Conservation (phyloP, 2,888 invertebrate species). For the Drosophila longiperda region DNA sequence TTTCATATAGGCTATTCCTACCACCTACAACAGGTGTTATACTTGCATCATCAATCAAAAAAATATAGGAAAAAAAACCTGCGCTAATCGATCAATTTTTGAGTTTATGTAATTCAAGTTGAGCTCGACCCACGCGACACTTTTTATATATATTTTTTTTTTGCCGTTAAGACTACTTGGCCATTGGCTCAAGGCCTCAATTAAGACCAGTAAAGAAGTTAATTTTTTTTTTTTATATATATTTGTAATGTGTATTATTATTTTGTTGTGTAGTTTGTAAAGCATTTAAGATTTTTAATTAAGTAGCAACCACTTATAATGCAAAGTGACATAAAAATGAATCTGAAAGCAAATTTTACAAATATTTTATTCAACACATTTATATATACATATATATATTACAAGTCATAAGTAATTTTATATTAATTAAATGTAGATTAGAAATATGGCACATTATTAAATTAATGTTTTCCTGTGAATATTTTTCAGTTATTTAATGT, state of each 20-base stretch:
- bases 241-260: background rate
- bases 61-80: background rate
- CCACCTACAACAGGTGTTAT: background rate
- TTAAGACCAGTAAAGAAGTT: conserved; percentile 2
- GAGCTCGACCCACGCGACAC: conserved; percentile 6
- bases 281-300: background rate
- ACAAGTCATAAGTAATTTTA: no score
- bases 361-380: no score
- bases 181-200: conserved; percentile 2
- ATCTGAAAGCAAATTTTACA: no score
- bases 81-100: conserved; percentile 21
- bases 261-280: background rate
- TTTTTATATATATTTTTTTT: background rate
- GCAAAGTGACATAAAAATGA: no score
- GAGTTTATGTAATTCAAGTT: background rate
- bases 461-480: no score
- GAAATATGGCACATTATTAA: no score
- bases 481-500: no score
- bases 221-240: background rate
- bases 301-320: background rate
- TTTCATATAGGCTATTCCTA: background rate
- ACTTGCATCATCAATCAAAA: conserved; percentile 16
- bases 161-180: background rate
- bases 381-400: no score
- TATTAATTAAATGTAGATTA: no score